Percentiles rank a stretch among this genome's conserved stretches.
Evolutionary conservation across 2,113 vertebrate species (phyloP).

Genomic region (Menura novaehollandiae): DNA sequence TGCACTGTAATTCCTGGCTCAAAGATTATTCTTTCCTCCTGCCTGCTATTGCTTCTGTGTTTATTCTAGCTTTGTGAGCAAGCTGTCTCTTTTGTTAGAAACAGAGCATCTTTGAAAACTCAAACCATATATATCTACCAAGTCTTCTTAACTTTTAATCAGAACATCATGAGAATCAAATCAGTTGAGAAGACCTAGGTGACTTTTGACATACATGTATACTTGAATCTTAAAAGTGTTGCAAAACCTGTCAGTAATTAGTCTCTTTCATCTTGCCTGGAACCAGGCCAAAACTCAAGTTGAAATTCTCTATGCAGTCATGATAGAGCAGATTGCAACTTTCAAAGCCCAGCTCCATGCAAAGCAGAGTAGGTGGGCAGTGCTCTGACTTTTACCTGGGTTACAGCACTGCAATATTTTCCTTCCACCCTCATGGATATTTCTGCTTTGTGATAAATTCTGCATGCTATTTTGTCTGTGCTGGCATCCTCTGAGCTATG

Average conservation of each 20-base stretch:
- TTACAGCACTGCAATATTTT: background rate
- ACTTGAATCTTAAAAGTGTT: background rate
- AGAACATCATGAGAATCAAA: background rate
- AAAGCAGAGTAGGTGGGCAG: background rate
- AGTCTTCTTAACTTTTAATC: background rate
- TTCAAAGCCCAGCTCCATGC: background rate
- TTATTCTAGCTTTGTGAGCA: background rate
- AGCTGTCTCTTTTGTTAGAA: background rate
- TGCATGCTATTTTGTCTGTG: rapidly evolving
- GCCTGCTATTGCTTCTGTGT: background rate
- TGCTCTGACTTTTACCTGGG: background rate
- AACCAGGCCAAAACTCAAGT: background rate
- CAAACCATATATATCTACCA: background rate
- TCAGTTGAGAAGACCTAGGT: background rate
- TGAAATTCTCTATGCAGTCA: background rate
- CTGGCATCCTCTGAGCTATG: background rate
- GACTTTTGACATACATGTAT: background rate
- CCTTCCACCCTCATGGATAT: rapidly evolving
- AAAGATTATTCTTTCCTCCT: background rate
- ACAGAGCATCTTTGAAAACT: background rate
- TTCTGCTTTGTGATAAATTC: background rate
- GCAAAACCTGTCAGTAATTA: background rate
- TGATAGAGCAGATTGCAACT: background rate
- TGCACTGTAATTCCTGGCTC: background rate
- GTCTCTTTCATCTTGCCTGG: background rate